Evolutionary conservation across 1,140 invertebrate species (phyloP).

Genomic region (Littorina saxatilis): DNA sequence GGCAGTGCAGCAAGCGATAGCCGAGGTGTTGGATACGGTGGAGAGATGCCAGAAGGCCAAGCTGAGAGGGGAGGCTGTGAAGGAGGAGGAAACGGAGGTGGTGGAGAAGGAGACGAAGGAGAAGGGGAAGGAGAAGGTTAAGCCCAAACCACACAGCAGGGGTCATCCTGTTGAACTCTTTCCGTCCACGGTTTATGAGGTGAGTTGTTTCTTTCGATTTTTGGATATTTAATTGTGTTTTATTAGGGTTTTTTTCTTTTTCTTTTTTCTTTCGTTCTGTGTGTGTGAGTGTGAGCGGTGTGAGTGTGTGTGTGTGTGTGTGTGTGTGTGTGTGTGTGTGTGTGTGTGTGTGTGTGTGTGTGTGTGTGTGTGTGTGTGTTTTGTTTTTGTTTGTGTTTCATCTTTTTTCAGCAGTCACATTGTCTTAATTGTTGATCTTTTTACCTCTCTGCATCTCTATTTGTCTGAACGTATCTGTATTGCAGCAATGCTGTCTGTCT

Average conservation of each 20-base stretch:
- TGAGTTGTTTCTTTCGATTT: neutral
- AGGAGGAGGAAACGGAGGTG: neutral
- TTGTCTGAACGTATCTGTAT: no score
- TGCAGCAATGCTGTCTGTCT: no score
- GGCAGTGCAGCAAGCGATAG: conserved; percentile 21
- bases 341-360: neutral
- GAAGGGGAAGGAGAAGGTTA: neutral
- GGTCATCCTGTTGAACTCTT: conserved; percentile 32
- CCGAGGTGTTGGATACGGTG: conserved; percentile 31
- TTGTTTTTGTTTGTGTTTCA: neutral
- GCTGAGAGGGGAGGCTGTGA: neutral
- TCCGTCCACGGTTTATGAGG: conserved; percentile 38
- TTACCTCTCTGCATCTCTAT: no score
- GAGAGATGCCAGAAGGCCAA: conserved; percentile 20
- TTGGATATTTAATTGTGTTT: no score
- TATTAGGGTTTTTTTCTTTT: no score
- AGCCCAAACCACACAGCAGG: neutral
- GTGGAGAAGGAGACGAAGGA: neutral
- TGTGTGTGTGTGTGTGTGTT: no score
- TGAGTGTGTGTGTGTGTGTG: neutral
- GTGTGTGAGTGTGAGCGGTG: no score
- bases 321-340: conserved; percentile 21
- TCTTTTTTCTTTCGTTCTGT: no score
- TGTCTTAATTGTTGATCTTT: no score
- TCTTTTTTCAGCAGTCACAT: no score